These are phyloP conservation scores for Nomada goodeniana DNA, from an alignment of 2,888 invertebrate genomes.

Conservation along the genomic window DNA sequence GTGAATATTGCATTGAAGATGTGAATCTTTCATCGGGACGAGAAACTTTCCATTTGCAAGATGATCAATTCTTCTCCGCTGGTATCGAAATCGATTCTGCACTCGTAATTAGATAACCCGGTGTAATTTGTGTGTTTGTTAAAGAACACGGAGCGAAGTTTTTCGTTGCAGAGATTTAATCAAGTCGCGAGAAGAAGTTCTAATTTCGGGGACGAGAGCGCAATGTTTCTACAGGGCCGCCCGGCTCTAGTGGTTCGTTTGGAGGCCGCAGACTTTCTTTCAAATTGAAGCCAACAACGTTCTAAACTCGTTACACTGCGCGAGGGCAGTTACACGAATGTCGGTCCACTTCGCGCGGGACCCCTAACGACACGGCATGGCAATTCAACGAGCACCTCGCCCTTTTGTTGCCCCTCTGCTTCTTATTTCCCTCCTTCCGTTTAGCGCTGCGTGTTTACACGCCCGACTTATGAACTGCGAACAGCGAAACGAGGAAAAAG, in stretches of 20 bases:
- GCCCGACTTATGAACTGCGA: slow-evolving; percentile 54
- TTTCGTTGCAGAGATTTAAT: too few species aligned
- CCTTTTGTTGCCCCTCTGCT: slow-evolving; percentile 39
- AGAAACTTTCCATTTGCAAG: neutral
- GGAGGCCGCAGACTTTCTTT: neutral
- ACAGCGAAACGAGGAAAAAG: slow-evolving; percentile 36
- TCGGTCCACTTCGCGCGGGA: slow-evolving; percentile 59
- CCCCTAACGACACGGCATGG: slow-evolving; percentile 66
- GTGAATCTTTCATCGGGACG: neutral
- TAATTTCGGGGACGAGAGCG: too few species aligned
- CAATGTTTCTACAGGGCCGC: too few species aligned
- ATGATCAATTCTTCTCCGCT: neutral
- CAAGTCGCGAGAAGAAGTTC: too few species aligned
- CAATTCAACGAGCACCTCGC: slow-evolving; percentile 43
- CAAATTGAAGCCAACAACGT: neutral
- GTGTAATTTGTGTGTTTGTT: too few species aligned
- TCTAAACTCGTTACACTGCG: neutral
- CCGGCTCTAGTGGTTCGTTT: neutral
- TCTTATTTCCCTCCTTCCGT: slow-evolving; percentile 45
- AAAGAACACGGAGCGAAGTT: too few species aligned
- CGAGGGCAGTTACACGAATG: slow-evolving; percentile 32
- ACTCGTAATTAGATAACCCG: too few species aligned
- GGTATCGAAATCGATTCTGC: too few species aligned
- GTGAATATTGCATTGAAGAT: neutral
- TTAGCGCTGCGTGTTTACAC: slow-evolving; percentile 59